Percentiles rank a stretch among this genome's conserved stretches.
phyloP scores from a whole-genome alignment of 1,140 invertebrate species.

The Drosophila ficusphila region DNA sequence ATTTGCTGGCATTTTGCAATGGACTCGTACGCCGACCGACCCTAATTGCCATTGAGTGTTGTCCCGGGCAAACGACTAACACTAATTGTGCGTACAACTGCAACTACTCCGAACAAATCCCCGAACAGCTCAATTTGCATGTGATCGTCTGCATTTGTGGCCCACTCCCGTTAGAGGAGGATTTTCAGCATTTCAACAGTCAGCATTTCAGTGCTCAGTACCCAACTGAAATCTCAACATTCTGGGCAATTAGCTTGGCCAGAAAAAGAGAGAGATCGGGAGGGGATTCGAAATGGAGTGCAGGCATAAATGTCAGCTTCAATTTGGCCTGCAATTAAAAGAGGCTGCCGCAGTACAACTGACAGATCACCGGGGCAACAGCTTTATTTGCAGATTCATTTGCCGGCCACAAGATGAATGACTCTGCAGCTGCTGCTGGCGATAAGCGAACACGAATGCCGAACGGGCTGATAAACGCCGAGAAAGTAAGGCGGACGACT shows the following conservation, averaged over 20 bases:
- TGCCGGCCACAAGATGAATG: conserved; percentile 71
- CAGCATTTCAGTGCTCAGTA: no score
- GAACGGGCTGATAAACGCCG: conserved; percentile 47
- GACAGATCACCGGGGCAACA: conserved; percentile 66
- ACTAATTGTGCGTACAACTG: conserved; percentile 79
- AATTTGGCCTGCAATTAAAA: conserved; percentile 74
- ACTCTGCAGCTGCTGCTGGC: conserved; percentile 48
- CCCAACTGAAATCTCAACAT: conserved; percentile 42
- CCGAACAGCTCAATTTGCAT: conserved; percentile 72
- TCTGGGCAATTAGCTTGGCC: conserved; percentile 71
- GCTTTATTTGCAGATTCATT: conserved; percentile 76
- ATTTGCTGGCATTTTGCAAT: conserved; percentile 52
- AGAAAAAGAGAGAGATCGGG: conserved; percentile 11
- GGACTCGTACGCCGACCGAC: conserved; percentile 55
- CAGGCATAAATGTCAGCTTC: conserved; percentile 75
- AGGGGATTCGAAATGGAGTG: conserved; percentile 62
- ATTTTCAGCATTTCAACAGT: conserved; percentile 15
- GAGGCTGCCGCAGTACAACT: conserved; percentile 22
- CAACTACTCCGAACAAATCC: conserved; percentile 51
- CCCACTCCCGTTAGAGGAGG: conserved; percentile 34
- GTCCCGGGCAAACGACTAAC: conserved; percentile 66
- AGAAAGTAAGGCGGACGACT: conserved; percentile 63
- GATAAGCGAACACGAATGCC: conserved; percentile 45
- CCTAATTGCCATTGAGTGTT: conserved; percentile 80
- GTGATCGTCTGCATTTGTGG: conserved; percentile 6